Conservation (phyloP, 92 coral and sea anemone species). For the Blastomussa wellsi region DNA sequence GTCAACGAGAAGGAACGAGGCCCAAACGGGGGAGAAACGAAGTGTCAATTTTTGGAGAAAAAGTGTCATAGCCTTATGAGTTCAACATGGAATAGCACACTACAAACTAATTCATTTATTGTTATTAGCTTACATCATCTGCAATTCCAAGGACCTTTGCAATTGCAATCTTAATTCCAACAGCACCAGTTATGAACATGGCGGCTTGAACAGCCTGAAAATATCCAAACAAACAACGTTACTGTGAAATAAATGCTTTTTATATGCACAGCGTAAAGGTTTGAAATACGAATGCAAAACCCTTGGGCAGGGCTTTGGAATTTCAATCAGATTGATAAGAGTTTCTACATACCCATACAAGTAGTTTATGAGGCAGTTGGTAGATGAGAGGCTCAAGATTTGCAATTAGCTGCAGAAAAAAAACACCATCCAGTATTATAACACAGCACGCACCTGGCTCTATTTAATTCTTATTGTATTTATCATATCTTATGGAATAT, state of each 20-base stretch:
- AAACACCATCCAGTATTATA: background rate
- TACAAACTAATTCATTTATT: too few species aligned
- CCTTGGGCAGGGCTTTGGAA: too few species aligned
- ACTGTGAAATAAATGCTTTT: background rate
- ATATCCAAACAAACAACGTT: background rate
- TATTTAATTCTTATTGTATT: too few species aligned
- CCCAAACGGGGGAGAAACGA: too few species aligned
- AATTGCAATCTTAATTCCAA: constrained; percentile 81
- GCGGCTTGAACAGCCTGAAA: constrained; percentile 78
- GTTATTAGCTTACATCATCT: constrained; percentile 86
- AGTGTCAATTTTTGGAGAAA: background rate
- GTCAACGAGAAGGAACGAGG: too few species aligned
- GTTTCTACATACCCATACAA: constrained; percentile 79
- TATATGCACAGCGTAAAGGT: too few species aligned
- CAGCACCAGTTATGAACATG: constrained; percentile 73
- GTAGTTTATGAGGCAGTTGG: constrained; percentile 77
- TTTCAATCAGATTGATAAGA: too few species aligned
- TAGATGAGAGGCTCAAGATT: constrained; percentile 65
- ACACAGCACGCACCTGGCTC: too few species aligned
- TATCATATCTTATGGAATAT: too few species aligned
- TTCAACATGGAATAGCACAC: background rate
- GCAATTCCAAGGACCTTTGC: constrained; percentile 84
- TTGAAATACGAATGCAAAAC: background rate
- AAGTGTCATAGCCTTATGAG: background rate
- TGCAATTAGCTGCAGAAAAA: constrained; percentile 64